Evolutionary conservation across 2,113 vertebrate genomes (phyloP), one percentile per base, ranked within the genome.

Genomic region (Xiphophorus hellerii): DNA sequence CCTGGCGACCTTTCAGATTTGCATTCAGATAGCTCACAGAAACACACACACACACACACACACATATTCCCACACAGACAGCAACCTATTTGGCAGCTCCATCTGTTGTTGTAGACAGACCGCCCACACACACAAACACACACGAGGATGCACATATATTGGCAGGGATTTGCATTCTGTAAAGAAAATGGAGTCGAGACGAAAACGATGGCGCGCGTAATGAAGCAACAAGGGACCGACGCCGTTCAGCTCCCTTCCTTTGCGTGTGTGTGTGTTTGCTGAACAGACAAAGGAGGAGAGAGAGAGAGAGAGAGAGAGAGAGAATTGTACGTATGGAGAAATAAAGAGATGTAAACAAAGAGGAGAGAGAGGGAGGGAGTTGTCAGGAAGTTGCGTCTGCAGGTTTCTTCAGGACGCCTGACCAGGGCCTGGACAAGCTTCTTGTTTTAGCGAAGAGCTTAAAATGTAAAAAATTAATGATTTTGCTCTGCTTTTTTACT

Each of bases 121-220:
- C 63, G 74, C 70, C 67, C 62, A 62, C 69, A 64, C 72, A 69
- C 79, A 74, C 63, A 60, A 20, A 71, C 12, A 27, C 25, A 71
- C 14, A 29, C 12, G 54, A 44, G 48, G 37, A 72, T 44, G 76
- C 67, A 78, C 62, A 83, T 54, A 77, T 62, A 83, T 35, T 85
- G 86, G 80, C 75, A 75, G 78, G 39, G 76, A 89, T 86, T 89
- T 85, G 60, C 84, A 79, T 87, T 74, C 66, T 48, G 82, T 64
- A 51, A 80, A 71, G 83, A 87, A 90, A 89, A 89, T 84, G 81
- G 79, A 87, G 83, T 71, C 78, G 69, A 85, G 71, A 73, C 72
- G 82, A 69, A 84, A 89, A 73, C 58, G 81, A 87, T 71, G 79
- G 84, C 81, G 83, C 77, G 82, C 68, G 62, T 92, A 90, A 92